A percentile compares a stretch with the other conserved stretches of the same genome.
Evolutionary conservation across 2,888 invertebrate species (phyloP).

Genomic region (Andrena haemorrhoa): DNA sequence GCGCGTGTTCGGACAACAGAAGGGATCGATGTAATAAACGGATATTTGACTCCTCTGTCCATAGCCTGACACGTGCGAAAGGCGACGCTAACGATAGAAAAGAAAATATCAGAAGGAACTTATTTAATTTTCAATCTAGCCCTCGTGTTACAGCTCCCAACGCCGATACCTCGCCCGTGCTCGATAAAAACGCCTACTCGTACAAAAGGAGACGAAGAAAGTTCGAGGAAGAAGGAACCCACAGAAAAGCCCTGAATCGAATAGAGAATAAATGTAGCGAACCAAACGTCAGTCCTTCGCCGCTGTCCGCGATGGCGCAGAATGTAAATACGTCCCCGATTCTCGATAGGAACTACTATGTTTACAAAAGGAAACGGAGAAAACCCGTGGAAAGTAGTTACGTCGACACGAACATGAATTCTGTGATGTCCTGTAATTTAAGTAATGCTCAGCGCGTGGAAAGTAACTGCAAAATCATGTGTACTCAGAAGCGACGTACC

Average conservation of each 20-base stretch:
- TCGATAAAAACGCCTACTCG: not conserved
- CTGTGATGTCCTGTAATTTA: not conserved
- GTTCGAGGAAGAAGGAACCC: not conserved
- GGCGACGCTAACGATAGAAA: not conserved
- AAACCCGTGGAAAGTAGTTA: not conserved
- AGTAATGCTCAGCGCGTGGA: too few species aligned
- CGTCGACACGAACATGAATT: constrained; percentile 13
- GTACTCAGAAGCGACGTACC: not conserved
- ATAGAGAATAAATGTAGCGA: constrained; percentile 8
- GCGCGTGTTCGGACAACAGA: not conserved
- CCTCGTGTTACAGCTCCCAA: not conserved
- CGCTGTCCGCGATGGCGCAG: not conserved
- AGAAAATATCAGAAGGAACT: constrained; percentile 1
- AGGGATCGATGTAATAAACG: not conserved
- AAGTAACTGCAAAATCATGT: not conserved
- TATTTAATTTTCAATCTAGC: not conserved
- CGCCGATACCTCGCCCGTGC: constrained; percentile 21
- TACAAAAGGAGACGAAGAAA: constrained; percentile 15
- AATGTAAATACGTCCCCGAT: not conserved
- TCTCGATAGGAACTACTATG: not conserved
- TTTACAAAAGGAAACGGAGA: constrained; percentile 6
- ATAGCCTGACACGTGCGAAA: not conserved
- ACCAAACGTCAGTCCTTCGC: not conserved
- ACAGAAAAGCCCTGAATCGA: not conserved
- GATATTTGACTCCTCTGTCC: not conserved